Conservation (phyloP, 2,113 vertebrate species). For the Struthio camelus region DNA sequence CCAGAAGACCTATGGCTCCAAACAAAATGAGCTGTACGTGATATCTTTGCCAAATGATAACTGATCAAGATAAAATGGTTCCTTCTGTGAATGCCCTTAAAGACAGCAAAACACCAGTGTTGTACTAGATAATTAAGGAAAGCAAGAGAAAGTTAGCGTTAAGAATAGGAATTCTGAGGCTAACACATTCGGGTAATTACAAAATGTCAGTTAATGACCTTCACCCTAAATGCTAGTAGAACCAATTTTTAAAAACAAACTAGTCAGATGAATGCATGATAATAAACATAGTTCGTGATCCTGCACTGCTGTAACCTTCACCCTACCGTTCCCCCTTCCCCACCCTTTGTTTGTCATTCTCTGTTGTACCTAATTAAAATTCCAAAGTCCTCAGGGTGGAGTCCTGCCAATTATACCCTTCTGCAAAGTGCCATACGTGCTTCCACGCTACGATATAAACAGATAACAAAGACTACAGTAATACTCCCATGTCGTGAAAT, state of each 20-base stretch:
- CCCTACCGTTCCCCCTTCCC: not conserved
- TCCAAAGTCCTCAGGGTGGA: slow-evolving; percentile 50
- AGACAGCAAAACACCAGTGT: not conserved
- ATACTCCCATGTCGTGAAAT: not conserved
- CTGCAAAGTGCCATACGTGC: slow-evolving; percentile 9
- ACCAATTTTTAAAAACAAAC: not conserved
- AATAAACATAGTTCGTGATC: not conserved
- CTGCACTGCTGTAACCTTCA: slow-evolving; percentile 23
- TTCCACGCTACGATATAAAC: slow-evolving; percentile 33
- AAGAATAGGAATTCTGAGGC: not conserved
- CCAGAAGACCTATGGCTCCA: not conserved
- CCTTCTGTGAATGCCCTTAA: not conserved
- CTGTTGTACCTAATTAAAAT: slow-evolving; percentile 44
- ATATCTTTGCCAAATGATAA: not conserved
- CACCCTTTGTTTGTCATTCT: slow-evolving; percentile 2
- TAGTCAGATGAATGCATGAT: not conserved
- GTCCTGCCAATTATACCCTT: slow-evolving; percentile 49
- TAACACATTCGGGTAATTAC: not conserved
- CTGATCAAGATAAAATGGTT: not conserved
- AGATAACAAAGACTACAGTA: slow-evolving; percentile 30
- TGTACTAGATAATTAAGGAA: not conserved
- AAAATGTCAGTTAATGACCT: not conserved
- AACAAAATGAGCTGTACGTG: rapidly evolving
- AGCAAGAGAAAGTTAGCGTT: not conserved
- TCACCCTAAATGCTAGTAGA: not conserved